phyloP scores from a whole-genome alignment of 2,888 invertebrate species.

The Alviniconcha strummeri region DNA sequence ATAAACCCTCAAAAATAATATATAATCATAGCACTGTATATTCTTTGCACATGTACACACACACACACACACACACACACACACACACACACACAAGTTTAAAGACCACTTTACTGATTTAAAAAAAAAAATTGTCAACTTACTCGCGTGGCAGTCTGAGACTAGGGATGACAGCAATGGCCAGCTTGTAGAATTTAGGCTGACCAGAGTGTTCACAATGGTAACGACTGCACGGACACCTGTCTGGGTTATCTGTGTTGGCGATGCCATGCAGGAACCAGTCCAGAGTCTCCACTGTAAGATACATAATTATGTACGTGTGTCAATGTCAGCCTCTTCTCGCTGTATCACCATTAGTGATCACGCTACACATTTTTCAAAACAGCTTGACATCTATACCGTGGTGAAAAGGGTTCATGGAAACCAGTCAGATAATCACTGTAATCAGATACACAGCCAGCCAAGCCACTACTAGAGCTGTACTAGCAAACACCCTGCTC shows the following conservation, averaged over 20 bases:
- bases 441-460: too few relatives aligned
- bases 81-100: background rate
- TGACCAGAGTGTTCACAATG: conserved; percentile 30
- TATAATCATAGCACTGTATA: background rate
- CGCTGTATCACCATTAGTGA: too few relatives aligned
- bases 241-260: conserved; percentile 26
- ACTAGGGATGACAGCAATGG: conserved; percentile 25
- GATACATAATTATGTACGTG: too few relatives aligned
- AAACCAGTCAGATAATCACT: too few relatives aligned
- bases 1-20: background rate
- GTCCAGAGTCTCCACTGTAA: conserved; percentile 35
- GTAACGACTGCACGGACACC: conserved; percentile 40
- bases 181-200: conserved; percentile 30
- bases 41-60: background rate
- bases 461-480: too few relatives aligned
- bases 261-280: conserved; percentile 38
- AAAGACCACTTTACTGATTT: too few relatives aligned
- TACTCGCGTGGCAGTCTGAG: background rate
- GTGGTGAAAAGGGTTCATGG: too few relatives aligned
- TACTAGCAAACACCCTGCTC: too few relatives aligned
- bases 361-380: too few relatives aligned
- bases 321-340: too few relatives aligned
- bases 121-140: too few relatives aligned
- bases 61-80: background rate
- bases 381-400: too few relatives aligned